phyloP scores from a whole-genome alignment of 2,888 invertebrate species.

The Campaea margaritaria region DNA sequence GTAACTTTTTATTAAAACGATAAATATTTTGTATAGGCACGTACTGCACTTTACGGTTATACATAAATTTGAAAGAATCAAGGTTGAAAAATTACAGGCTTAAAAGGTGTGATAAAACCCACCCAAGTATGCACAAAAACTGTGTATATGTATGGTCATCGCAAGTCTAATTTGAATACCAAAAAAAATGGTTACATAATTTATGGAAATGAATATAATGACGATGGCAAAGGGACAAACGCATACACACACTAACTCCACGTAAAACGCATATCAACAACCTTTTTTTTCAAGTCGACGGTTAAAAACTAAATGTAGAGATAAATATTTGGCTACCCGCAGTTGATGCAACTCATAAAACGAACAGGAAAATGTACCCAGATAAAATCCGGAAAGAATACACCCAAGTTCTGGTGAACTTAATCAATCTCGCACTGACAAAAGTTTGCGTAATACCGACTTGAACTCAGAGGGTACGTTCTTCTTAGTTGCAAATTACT shows the following conservation, averaged over 20 bases:
- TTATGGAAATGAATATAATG: no score
- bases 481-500: constrained; percentile 69
- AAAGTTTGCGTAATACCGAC: constrained; percentile 61
- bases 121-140: no score
- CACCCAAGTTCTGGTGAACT: constrained; percentile 40
- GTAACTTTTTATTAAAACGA: constrained; percentile 26
- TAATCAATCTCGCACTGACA: constrained; percentile 65
- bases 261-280: no score
- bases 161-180: no score
- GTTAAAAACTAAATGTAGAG: background rate
- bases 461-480: constrained; percentile 50
- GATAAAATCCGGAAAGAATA: constrained; percentile 14
- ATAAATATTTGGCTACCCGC: background rate
- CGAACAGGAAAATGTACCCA: constrained; percentile 39
- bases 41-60: background rate
- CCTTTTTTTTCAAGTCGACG: background rate
- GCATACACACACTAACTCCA: no score
- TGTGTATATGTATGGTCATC: no score
- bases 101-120: background rate
- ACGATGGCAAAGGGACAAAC: no score
- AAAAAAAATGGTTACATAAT: no score
- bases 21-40: constrained; percentile 13
- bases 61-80: background rate
- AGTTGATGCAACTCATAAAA: constrained; percentile 29
- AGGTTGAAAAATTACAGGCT: no score